Evolutionary conservation across 2,113 vertebrate species (phyloP).

Genomic region (Thermophis baileyi): DNA sequence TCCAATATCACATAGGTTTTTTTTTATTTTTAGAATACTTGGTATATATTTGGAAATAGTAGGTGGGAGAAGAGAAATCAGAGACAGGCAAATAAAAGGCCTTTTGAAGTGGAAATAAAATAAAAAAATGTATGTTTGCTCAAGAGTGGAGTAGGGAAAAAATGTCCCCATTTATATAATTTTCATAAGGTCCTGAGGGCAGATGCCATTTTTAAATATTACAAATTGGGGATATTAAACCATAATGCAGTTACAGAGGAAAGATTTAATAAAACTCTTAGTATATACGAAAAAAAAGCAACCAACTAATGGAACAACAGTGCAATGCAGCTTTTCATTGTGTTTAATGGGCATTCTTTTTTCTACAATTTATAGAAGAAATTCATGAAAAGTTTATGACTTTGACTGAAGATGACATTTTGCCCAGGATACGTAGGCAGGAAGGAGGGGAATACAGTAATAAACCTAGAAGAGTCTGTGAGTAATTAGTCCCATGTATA

Average conservation of each 20-base stretch:
- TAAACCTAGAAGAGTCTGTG: background rate
- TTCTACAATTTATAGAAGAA: constrained; percentile 13
- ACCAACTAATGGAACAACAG: background rate
- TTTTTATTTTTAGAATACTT: constrained; percentile 59
- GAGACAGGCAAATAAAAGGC: constrained; percentile 41
- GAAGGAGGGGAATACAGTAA: background rate
- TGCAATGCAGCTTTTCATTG: constrained; percentile 8
- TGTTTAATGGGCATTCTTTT: background rate
- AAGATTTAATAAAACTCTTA: constrained; percentile 46
- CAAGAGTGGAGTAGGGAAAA: constrained; percentile 10
- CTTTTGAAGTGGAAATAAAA: constrained; percentile 44
- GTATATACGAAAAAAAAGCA: constrained; percentile 19
- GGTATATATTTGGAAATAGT: constrained; percentile 48
- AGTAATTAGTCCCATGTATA: background rate
- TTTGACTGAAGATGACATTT: background rate
- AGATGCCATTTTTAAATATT: constrained; percentile 56
- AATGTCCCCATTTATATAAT: constrained; percentile 47
- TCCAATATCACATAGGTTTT: constrained; percentile 39
- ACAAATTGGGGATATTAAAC: constrained; percentile 52
- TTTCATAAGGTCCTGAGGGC: constrained; percentile 36
- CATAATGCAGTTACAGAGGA: constrained; percentile 45
- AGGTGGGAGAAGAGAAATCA: constrained; percentile 37
- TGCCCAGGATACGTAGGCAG: constrained; percentile 18
- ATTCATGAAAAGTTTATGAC: background rate
- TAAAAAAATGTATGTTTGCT: background rate